Evolutionary conservation across 2,113 vertebrate genomes (phyloP), one percentile per base, ranked within the genome.

Genomic region (Galbula dea): DNA sequence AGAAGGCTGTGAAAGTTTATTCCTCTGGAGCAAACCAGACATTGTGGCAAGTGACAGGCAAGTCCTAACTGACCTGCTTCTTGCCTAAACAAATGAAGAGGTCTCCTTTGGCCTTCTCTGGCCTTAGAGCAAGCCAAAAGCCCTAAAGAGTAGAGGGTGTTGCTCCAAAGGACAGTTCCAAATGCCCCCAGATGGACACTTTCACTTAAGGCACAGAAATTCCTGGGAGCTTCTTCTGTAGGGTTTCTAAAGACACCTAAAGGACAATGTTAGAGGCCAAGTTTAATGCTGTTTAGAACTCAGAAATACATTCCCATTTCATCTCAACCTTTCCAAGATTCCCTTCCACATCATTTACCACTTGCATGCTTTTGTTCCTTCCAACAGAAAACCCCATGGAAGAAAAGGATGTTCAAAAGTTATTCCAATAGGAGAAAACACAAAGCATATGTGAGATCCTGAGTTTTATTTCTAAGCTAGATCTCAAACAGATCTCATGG

Each of bases 121-220:
- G 63, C 24, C 77, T 29, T 0, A 36, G 36, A 3, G 45, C 23
- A 39, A 63, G 48, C 26, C 49, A 36, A 73, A 57, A 8, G 27
- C 45, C 27, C 19, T 4, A 0, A n/a, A 11, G 21, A 66, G 46
- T 0, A 29, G 39, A 61, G 43, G 8, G 32, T 41, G 62, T 11
- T 72, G 57, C 36, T 15, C 20, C 30, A 43, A 57, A 57, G 48
- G 30, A n/a, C 48, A 78, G 22, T 5, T 66, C 12, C 66, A 57
- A 57, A 65, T 4, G 9, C 49, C 41, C 1, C 37, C 22, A 58
- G 7, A 22, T 2, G 30, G 41, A 32, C 26, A 26, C 23, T 88
- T 73, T 23, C 55, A 63, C 59, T 86, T 34, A 6, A 88, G 14
- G 41, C n/a, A 83, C n/a, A 83, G 66, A 32, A 43, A 34, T 19